phyloP scores from a whole-genome alignment of 2,888 invertebrate genomes.

The Exephanes ischioxanthus region DNA sequence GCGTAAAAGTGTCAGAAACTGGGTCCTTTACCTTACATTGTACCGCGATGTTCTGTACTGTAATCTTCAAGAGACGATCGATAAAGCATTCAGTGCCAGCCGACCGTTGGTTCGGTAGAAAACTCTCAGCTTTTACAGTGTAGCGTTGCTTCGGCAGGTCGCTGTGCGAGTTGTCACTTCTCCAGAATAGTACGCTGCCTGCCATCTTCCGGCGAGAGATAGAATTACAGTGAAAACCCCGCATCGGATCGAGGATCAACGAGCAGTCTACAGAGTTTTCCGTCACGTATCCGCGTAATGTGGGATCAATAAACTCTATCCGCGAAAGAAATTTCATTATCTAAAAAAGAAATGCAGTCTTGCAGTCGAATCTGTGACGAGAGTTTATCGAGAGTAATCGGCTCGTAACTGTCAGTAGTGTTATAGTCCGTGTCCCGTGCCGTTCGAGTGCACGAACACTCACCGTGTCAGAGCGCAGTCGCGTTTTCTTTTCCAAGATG shows the following conservation, averaged over 20 bases:
- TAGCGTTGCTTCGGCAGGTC: background rate
- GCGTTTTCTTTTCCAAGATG: slow-evolving; percentile 39
- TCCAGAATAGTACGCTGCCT: background rate
- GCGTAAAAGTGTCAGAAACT: no score
- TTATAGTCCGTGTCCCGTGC: no score
- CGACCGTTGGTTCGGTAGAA: background rate
- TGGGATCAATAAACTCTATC: slow-evolving; percentile 73
- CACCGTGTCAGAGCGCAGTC: slow-evolving; percentile 44
- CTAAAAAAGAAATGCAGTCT: slow-evolving; percentile 27
- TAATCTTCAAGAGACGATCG: background rate
- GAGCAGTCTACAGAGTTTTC: slow-evolving; percentile 59
- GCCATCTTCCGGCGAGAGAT: background rate
- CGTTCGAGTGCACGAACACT: background rate
- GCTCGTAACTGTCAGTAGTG: background rate
- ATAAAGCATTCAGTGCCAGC: background rate
- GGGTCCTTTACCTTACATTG: no score
- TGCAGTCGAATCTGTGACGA: background rate
- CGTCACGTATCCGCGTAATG: slow-evolving; percentile 64
- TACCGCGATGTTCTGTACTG: background rate
- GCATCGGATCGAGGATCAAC: background rate
- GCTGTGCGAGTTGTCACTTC: background rate
- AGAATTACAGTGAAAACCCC: background rate
- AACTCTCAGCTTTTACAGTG: background rate
- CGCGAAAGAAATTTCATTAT: slow-evolving; percentile 32
- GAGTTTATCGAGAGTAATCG: slow-evolving; percentile 1